Evolutionary conservation across 1,140 invertebrate species (phyloP), one percentile per base, ranked within the genome.

Genomic region (Neodiprion pinetum): DNA sequence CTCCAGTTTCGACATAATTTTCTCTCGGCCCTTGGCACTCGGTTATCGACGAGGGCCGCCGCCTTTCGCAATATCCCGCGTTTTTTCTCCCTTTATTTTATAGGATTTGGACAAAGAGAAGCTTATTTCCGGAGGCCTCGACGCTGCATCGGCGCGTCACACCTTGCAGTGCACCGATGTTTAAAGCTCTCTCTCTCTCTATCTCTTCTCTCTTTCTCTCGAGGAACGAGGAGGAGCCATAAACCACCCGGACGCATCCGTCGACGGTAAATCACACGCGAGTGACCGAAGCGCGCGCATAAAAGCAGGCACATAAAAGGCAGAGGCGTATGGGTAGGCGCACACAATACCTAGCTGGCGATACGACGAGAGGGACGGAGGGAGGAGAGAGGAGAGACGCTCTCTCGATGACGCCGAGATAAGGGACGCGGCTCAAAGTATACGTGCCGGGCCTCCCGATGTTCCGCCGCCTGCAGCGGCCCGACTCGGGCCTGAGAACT

Each of bases 371-470:
- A 82, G 83, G 80, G 81, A 81, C 79, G 78, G 80, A 81, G 76
- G 74, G 79, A 80, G 80, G 78, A 79, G 76, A n/a, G 28, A 40
- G 17, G 61, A 14, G 17, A 65, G 17, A 21, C 12, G 1, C 77
- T 79, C 78, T 83, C 82, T 78, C 80, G 87, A 88, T 88, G 87
- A 88, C 83, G 86, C 82, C 82, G 75, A 87, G 87, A 88, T 88
- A 88, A 88, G 85, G 84, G 85, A 84, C 28, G 28, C 84, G 85
- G 85, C 85, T 87, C 82, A 82, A 83, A 81, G 81, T 82, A 81
- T 87, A 88, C 87, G 87, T 88, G 87, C 87, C 83, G 84, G 82
- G 87, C 81, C 87, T 88, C 77, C 81, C 81, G 86, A 88, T 88
- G 86, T 73, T 65, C 80, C 77, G 76, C 76, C n/a, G 53, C 53